Percentiles rank a stretch among this genome's conserved stretches.
These are phyloP conservation scores for Esperia sulphurella DNA, from an alignment of 2,888 invertebrate species.

Conservation along the genomic window DNA sequence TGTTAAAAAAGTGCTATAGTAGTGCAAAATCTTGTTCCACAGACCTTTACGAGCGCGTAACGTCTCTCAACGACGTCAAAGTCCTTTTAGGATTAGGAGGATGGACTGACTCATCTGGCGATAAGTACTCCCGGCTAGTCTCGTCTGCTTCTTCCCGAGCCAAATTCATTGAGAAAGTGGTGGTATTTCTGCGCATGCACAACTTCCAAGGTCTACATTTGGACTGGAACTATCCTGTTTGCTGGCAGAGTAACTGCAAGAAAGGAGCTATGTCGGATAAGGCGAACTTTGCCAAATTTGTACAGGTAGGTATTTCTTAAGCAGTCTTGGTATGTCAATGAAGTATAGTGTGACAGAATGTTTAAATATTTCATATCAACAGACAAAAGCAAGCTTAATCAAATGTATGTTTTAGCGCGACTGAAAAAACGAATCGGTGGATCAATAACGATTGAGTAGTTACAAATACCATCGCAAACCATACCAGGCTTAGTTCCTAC, in stretches of 20 bases:
- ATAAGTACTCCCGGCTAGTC: slow-evolving; percentile 91
- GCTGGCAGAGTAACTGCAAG: slow-evolving; percentile 94
- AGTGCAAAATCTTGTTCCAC: slow-evolving; percentile 13
- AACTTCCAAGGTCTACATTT: slow-evolving; percentile 93
- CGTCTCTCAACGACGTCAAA: slow-evolving; percentile 81
- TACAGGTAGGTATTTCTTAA: slow-evolving; percentile 74
- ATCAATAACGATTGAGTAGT: too few species aligned
- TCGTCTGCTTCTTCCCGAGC: slow-evolving; percentile 82
- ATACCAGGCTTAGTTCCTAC: too few species aligned
- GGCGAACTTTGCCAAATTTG: slow-evolving; percentile 86
- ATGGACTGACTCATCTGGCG: slow-evolving; percentile 95
- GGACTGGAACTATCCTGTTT: slow-evolving; percentile 97
- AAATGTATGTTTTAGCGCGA: too few species aligned
- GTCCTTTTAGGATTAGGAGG: slow-evolving; percentile 94
- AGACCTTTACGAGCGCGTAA: slow-evolving; percentile 90
- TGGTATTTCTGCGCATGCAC: slow-evolving; percentile 85
- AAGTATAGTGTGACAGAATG: too few species aligned
- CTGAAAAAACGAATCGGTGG: too few species aligned
- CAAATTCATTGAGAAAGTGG: slow-evolving; percentile 84
- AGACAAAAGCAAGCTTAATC: too few species aligned
- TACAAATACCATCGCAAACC: too few species aligned
- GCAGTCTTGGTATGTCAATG: too few species aligned
- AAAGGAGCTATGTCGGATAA: slow-evolving; percentile 89
- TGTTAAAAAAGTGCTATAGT: too few species aligned
- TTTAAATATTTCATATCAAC: too few species aligned